Evolutionary conservation across 1,140 invertebrate genomes (phyloP), one percentile per base, ranked within the genome.

Genomic region (Euwallacea fornicatus): DNA sequence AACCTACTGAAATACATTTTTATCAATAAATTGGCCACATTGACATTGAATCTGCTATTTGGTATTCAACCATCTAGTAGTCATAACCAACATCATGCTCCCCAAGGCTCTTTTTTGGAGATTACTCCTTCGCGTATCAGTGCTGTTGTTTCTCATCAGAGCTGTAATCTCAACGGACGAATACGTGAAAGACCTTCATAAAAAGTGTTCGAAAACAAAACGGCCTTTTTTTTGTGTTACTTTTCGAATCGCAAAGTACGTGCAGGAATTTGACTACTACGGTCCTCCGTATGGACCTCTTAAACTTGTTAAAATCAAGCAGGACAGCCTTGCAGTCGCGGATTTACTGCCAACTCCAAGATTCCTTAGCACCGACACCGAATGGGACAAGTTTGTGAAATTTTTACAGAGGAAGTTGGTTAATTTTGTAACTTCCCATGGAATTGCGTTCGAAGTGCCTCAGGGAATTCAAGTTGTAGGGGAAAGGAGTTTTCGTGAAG

Each of bases 211-310:
- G 9, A 43, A 59, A 21, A 73, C 69, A 6, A 73, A 65, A 62
- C 46, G 73, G 21, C 59, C 72, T n/a, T 74, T 65, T 41, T 72
- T 73, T 41, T 78, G 77, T 72, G 73, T 69, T 9, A 78, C 76
- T 58, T 77, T 73, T 55, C 58, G 70, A 53, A 16, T 78, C 0
- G 64, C 77, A 61, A 74, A 73, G 43, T 76, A 74, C 50, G 47
- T 78, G 50, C 60, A 77, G 54, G 69, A 74, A 46, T 75, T 73
- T 15, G 70, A 75, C 21, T 72, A 72, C 42, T 50, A 73, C 42
- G 66, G 72, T 44, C 76, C 74, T n/a, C 66, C 68, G 54, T 70
- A 69, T 60, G 68, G 69, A 73, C 46, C 72, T 43, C 60, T 78
- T 61, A 76, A 74, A 70, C 60, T 78, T 11, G 68, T 78, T 16